Conservation (phyloP, 2,888 invertebrate genomes). For the Diarsia brunnea region DNA sequence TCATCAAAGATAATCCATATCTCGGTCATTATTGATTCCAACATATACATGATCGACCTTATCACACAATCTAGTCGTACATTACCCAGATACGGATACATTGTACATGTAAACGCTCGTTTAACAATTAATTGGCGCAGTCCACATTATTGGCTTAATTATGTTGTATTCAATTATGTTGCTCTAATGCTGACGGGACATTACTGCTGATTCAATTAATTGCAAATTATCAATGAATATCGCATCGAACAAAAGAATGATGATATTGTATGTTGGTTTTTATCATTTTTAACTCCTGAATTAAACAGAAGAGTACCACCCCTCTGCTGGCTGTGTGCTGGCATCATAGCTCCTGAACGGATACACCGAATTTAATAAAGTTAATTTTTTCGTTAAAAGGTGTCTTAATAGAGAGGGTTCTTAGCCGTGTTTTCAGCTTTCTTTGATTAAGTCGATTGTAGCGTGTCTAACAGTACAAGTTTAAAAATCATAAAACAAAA, state of each 20-base stretch:
- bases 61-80: slow-evolving; percentile 4
- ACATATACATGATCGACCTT: slow-evolving; percentile 6
- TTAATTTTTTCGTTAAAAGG: too few species aligned
- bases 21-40: slow-evolving; percentile 14
- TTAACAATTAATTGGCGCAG: slow-evolving; percentile 57
- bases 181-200: slow-evolving; percentile 50
- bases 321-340: too few species aligned
- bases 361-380: too few species aligned
- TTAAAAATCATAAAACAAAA: too few species aligned
- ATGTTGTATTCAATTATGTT: slow-evolving; percentile 66
- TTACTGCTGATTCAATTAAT: slow-evolving; percentile 59
- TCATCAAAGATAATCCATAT: slow-evolving; percentile 5
- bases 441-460: too few species aligned
- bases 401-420: too few species aligned
- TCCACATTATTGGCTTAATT: slow-evolving; percentile 62
- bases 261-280: neutral
- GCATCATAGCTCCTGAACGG: too few species aligned
- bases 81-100: slow-evolving; percentile 27
- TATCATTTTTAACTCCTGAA: neutral
- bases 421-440: too few species aligned
- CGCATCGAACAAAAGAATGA: slow-evolving; percentile 1
- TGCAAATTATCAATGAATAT: slow-evolving; percentile 33
- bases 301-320: too few species aligned
- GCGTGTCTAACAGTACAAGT: too few species aligned
- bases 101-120: slow-evolving; percentile 23